Evolutionary conservation across 2,113 vertebrate species (phyloP).

Genomic region (Thamnophis sirtalis): DNA sequence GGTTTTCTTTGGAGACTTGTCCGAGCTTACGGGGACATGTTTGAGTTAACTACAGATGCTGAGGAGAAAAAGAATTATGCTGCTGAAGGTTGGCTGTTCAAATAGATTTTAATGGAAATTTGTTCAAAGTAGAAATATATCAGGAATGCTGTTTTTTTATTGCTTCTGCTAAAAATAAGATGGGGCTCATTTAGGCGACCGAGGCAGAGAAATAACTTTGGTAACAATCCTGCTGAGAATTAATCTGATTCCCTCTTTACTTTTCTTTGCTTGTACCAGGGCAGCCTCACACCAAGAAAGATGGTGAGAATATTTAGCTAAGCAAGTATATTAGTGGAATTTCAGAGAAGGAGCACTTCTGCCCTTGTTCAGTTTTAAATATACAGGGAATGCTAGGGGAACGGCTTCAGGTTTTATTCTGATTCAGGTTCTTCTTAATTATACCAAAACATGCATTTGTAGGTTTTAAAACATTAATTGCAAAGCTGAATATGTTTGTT

Average conservation of each 20-base stretch:
- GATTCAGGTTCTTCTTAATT: background rate
- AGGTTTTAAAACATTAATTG: background rate
- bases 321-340: background rate
- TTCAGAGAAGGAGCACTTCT: background rate
- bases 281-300: background rate
- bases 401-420: background rate
- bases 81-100: constrained; percentile 73
- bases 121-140: background rate
- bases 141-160: background rate
- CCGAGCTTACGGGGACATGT: constrained; percentile 85
- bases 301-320: background rate
- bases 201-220: background rate
- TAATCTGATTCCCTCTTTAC: background rate
- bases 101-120: constrained; percentile 11
- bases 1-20: constrained; percentile 86
- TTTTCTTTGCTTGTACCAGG: background rate
- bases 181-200: no score
- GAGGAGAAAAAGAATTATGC: constrained; percentile 85
- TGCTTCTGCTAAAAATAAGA: background rate
- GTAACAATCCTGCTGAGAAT: background rate
- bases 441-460: background rate
- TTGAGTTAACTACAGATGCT: constrained; percentile 73
- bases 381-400: background rate
- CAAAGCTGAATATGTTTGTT: background rate
- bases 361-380: background rate